These are phyloP conservation scores for Resseliella maxima DNA, from an alignment of 2,888 invertebrate species.

Conservation along the genomic window DNA sequence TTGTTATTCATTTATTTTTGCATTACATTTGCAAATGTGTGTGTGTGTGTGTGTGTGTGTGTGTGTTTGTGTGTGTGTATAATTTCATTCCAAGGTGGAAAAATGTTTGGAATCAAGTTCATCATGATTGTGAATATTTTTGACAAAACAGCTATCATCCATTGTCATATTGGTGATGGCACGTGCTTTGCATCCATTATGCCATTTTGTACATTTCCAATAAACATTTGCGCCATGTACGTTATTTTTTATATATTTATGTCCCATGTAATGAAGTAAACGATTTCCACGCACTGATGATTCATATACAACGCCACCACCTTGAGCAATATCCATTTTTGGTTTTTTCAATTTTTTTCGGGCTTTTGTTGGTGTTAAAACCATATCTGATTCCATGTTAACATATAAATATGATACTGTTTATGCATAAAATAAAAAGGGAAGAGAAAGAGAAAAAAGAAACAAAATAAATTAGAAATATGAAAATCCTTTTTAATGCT, in stretches of 20 bases:
- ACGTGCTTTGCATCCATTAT: conserved; percentile 65
- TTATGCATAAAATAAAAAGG: not conserved
- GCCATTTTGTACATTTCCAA: conserved; percentile 68
- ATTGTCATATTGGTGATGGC: conserved; percentile 65
- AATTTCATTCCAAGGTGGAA: too few relatives aligned
- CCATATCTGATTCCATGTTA: not conserved
- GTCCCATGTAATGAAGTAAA: conserved; percentile 65
- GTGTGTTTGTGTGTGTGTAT: too few relatives aligned
- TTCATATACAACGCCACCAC: conserved; percentile 61
- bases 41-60: too few relatives aligned
- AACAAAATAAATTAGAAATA: not conserved
- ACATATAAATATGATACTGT: not conserved
- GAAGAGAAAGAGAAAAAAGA: not conserved
- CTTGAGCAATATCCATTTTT: not conserved
- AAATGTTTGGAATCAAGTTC: not conserved
- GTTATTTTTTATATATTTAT: conserved; percentile 67
- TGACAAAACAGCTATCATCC: conserved; percentile 63
- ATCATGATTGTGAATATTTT: conserved; percentile 66
- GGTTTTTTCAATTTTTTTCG: not conserved
- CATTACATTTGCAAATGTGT: too few relatives aligned
- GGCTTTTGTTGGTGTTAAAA: not conserved
- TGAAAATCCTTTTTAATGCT: not conserved
- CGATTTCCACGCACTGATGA: conserved; percentile 65
- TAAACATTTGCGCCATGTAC: conserved; percentile 66
- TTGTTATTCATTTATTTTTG: too few relatives aligned